phyloP scores from a whole-genome alignment of 2,888 invertebrate genomes.

The Phasia obesa region DNA sequence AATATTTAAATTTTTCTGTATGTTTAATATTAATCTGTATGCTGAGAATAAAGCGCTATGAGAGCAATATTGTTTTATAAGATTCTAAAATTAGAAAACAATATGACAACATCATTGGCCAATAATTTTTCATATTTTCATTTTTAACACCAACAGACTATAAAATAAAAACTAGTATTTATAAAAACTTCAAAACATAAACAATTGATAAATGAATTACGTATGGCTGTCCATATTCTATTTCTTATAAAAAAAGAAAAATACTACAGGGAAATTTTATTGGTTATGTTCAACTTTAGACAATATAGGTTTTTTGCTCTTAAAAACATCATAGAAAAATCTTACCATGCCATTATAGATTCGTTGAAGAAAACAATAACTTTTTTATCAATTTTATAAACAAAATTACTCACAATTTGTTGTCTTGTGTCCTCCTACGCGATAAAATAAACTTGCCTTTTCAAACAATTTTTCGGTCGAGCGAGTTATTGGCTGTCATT shows the following conservation, averaged over 20 bases:
- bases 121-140: conserved; percentile 67
- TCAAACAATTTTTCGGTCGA: not conserved
- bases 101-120: conserved; percentile 76
- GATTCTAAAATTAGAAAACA: conserved; percentile 73
- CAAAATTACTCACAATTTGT: conserved; percentile 5
- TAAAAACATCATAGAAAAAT: not conserved
- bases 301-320: not conserved
- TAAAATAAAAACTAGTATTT: not conserved
- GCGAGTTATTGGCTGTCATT: conserved; percentile 13
- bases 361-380: too few relatives aligned
- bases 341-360: not conserved
- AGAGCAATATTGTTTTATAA: conserved; percentile 49
- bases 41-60: conserved; percentile 33
- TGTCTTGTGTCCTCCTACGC: not conserved
- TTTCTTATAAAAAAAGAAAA: too few relatives aligned
- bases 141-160: conserved; percentile 3
- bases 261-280: conserved; percentile 21
- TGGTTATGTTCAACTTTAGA: conserved; percentile 60
- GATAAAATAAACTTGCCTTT: conserved; percentile 32
- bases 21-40: too few relatives aligned
- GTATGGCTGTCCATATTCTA: too few relatives aligned
- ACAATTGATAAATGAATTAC: not conserved
- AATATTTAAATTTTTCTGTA: too few relatives aligned
- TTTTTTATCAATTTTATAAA: not conserved
- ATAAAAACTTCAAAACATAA: conserved; percentile 26